Evolutionary conservation across 2,888 invertebrate genomes (phyloP).

Genomic region (Hartigia nigra): DNA sequence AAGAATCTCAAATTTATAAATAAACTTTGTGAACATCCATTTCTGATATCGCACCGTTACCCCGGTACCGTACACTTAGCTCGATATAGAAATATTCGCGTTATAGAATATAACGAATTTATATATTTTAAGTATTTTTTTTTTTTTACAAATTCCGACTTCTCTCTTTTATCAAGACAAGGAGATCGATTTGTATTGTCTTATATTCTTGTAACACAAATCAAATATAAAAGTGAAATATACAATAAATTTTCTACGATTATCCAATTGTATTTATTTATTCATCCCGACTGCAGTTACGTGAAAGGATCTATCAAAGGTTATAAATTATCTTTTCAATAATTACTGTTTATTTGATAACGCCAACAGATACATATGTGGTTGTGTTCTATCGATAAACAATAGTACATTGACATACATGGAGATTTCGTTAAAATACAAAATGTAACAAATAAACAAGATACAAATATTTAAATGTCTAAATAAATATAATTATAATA

Average conservation of each 20-base stretch:
- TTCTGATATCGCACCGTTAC: background rate
- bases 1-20: background rate
- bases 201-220: background rate
- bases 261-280: background rate
- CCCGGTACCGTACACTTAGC: background rate
- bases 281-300: background rate
- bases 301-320: background rate
- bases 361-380: constrained; percentile 4
- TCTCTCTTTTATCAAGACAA: background rate
- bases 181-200: background rate
- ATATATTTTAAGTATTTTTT: background rate
- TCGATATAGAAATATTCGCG: background rate
- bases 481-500: constrained; percentile 4
- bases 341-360: constrained; percentile 8
- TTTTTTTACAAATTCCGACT: background rate
- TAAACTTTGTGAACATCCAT: background rate
- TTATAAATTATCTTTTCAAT: background rate
- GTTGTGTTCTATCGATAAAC: background rate
- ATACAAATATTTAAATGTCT: background rate
- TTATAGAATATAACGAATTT: background rate
- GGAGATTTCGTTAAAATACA: constrained; percentile 3
- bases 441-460: constrained; percentile 10
- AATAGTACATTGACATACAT: background rate
- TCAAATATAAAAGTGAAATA: background rate
- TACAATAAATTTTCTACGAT: constrained; percentile 10